Percentiles rank a stretch among this genome's conserved stretches.
Conservation (phyloP, 2,888 invertebrate genomes). For the Euspilapteryx auroguttella region DNA sequence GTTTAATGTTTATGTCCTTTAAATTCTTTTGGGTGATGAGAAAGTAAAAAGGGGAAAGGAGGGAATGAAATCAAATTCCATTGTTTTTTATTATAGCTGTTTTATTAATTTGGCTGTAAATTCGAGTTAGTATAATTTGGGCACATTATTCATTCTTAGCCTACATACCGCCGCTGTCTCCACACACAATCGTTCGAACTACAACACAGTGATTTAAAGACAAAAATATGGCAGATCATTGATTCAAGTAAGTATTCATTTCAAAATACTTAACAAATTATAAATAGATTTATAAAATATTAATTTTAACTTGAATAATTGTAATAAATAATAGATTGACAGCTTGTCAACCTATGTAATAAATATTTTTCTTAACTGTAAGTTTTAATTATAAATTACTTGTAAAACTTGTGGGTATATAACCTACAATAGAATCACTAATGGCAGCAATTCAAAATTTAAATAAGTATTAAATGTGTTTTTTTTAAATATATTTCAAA, state of each 20-base stretch:
- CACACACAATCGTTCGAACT: constrained; percentile 41
- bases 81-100: constrained; percentile 56
- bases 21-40: neutral
- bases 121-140: constrained; percentile 62
- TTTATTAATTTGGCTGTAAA: constrained; percentile 62
- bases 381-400: no score
- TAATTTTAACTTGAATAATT: no score
- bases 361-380: constrained; percentile 21
- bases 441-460: constrained; percentile 52
- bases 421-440: no score
- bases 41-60: no score
- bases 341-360: constrained; percentile 52
- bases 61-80: no score
- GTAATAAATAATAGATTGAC: no score
- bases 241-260: constrained; percentile 53
- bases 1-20: neutral
- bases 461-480: constrained; percentile 48
- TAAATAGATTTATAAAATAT: constrained; percentile 36
- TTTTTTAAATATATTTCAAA: constrained; percentile 56
- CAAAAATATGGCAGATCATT: constrained; percentile 60
- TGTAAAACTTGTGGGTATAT: no score
- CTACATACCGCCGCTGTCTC: constrained; percentile 43
- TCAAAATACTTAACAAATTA: constrained; percentile 51
- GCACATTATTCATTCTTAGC: constrained; percentile 56
- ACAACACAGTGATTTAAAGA: constrained; percentile 51